Base-by-base conservation (phyloP, 2,113 vertebrate genomes). In the Passer domesticus region DNA sequence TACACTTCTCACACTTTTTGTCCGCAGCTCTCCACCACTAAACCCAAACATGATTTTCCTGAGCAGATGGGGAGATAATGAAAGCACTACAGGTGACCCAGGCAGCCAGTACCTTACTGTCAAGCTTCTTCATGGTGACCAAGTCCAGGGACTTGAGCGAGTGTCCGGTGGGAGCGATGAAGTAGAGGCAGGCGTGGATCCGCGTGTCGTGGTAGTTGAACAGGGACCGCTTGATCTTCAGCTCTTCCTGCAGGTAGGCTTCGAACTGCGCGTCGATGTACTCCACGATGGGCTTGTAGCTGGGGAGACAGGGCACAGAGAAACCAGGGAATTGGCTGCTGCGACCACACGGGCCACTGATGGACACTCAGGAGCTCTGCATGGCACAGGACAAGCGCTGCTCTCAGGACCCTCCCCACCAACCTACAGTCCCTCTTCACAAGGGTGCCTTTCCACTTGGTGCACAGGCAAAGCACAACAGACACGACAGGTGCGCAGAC, bases 41-140 rank as follows among this genome's bases (percentile, higher is more conserved):
- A 60, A 79, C 33, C 7, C 33, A 41, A 50, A 16, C 23, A 3
- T 6, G 1, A 20, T 62, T 73, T 30, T 58, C 53, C 52, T 9
- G 6, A 46, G 30, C 43, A 59, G 44, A 10, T 5, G 24, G 27
- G 19, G 44, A n/a, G 41, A 8, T 5, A 25, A 39, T 2, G 17
- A 68, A 84, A 89, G 15, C 52, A 28, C 18, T 5, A 35, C 1
- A 58, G 37, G 2, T 16, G 63, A 67, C 13, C 10, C 1, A 7
- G 47, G 44, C 75, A 73, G 75, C 28, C 39, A 76, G 52, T 98
- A 98, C 98, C 98, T 98, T 98, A 84, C 98, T 98, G 88, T 98
- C 98, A 1, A 98, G 98, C 89, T 98, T 98, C 90, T 98, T 98
- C 98, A 98, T 98, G 88, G 98, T 98, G 89, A 98, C 98, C 94